Evolutionary conservation across 2,888 invertebrate genomes (phyloP), one percentile per base, ranked within the genome.

Genomic region (Scelioninae gen. 2): DNA sequence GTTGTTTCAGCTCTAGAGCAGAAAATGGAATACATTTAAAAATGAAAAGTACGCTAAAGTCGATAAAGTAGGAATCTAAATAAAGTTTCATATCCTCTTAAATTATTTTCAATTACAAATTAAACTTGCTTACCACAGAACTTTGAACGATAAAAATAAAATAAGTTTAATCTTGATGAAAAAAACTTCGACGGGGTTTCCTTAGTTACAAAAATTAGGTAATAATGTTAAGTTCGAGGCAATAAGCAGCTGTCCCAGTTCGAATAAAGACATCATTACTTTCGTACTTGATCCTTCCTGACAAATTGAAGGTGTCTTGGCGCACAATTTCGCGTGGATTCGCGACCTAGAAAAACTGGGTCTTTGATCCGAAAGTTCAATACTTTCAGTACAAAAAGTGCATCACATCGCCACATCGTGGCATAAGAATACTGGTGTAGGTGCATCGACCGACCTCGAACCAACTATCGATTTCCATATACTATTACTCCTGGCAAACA

Each of bases 401-500:
- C 55, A 61, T 69, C 46, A 25, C 60, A 52, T 37, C 46, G 60
- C 6, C 57, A 43, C 43, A 57, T 58, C 28, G 43, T 63, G 45
- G 57, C 33, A 19, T 37, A 52, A 46, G 57, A 41, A 57, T 64
- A 64, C 48, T 57, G 11, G 33, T 58, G 39, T 48, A 43, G 39
- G 69, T 43, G 70, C 70, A 57, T 57, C 70, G 63, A 70, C 70
- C 70, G 63, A 52, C 70, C 70, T 64, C 70, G 70, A 70, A 55
- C 57, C 57, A 55, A 58, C 70, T 63, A 64, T 70, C 57, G 70
- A 70, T 63, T 70, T 63, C 43, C 57, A 64, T 46, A 61, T 25
- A 18, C 25, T 63, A 58, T 63, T 63, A 70, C 9, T 63, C 63
- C 15, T 3, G 9, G 15, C 22, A 33, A 53, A 15, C 15, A 55